Base-by-base conservation (phyloP, 2,797 vertebrate genomes). In the Neopelma chrysocephalum region DNA sequence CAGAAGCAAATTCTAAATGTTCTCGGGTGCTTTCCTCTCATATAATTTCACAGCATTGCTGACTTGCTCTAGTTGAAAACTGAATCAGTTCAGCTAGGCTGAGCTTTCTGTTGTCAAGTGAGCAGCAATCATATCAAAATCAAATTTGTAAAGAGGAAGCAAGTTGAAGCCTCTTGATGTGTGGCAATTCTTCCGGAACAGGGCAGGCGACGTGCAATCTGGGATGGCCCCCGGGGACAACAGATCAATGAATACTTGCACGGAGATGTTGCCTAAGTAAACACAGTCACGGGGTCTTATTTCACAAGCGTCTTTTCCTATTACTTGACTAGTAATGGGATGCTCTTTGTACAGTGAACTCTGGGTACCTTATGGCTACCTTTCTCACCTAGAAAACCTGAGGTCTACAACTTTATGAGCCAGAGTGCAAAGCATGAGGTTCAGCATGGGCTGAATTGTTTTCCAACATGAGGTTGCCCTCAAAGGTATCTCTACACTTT, bases 181-280 rank as follows among this genome's bases (percentile, higher is more conserved):
- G 96, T 96, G 89, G 96, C 94, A 96, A 97, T 69, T 48, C 62
- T 97, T 96, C 92, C 93, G 89, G 91, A 83, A 86, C 72, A 48
- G 75, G 48, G 83, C 83, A 60, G 48, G 57, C 13, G 0, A 48
- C 61, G 7, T 0, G 87, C 96, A 97, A 96, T 94, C 76, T 62
- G 50, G 94, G 94, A 90, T 1, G 8, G 40, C 76, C 76, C 87
- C 57, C 2, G 9, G 34, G 65, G 40, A 27, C 80, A 45, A 11
- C 50, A 78, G 87, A 97, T 96, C 95, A 97, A 96, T 97, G 96
- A 62, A 95, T 10, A 62, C 65, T 95, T 34, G 50, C 79, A 86
- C 1, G 3, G 82, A 81, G 69, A 72, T 65, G 65, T 96, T 97
- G 95, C 95, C 70, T 34, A 96, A 97, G 89, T 90, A 88, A 95